Evolutionary conservation across 2,888 invertebrate species (phyloP).

Genomic region (Amorpha juglandis): DNA sequence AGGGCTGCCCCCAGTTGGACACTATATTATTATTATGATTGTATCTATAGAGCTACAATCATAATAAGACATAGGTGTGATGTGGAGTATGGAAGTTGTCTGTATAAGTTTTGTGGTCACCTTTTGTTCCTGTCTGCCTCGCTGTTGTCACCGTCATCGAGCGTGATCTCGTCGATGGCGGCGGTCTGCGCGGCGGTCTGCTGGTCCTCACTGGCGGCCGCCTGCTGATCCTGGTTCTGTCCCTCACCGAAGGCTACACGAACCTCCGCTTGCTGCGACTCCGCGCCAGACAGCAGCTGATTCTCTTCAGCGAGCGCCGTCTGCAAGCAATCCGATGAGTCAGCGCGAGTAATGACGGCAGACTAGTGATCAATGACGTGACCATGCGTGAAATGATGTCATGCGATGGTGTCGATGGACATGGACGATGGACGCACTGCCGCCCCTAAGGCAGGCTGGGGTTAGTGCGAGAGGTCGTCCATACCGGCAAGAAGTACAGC

Average conservation of each 20-base stretch:
- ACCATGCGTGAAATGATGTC: conserved; percentile 51
- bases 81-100: not conserved
- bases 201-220: conserved; percentile 63
- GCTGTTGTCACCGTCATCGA: conserved; percentile 88
- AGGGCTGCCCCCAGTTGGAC: no score
- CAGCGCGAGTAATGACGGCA: conserved; percentile 36
- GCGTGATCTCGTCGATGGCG: conserved; percentile 87
- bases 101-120: conserved; percentile 43
- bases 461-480: conserved; percentile 70
- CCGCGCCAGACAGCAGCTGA: conserved; percentile 81
- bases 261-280: conserved; percentile 86
- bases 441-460: conserved; percentile 76
- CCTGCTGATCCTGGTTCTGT: conserved; percentile 11
- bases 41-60: no score
- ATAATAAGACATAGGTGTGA: not conserved
- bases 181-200: conserved; percentile 85
- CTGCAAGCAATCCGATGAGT: conserved; percentile 47
- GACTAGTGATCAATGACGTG: conserved; percentile 32
- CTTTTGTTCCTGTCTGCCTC: conserved; percentile 93
- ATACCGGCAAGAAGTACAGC: conserved; percentile 72
- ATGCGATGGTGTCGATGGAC: conserved; percentile 53
- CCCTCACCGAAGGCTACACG: conserved; percentile 84
- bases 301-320: conserved; percentile 75
- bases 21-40: no score
- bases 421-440: conserved; percentile 62